phyloP scores from a whole-genome alignment of 2,113 vertebrate species.

The Sprattus sprattus region DNA sequence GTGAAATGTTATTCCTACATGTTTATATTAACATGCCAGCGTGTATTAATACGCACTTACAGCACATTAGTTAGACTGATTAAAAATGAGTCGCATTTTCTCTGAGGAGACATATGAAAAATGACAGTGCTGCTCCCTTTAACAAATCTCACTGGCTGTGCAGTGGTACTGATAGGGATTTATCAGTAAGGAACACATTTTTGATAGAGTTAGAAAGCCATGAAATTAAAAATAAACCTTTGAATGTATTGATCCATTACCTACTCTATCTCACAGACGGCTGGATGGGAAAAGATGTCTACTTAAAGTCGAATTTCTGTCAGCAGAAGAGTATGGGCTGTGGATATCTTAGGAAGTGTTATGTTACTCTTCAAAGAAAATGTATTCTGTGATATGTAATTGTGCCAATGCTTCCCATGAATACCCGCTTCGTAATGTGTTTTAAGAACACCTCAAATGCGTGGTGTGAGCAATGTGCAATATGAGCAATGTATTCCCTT shows the following conservation, averaged over 20 bases:
- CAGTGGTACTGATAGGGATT: conserved; percentile 52
- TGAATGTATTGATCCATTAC: conserved; percentile 60
- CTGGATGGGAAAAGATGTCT: conserved; percentile 34
- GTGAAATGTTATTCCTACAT: conserved; percentile 15
- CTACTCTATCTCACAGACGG: conserved; percentile 32
- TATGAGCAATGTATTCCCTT: not conserved
- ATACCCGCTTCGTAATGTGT: not conserved
- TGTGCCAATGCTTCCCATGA: not conserved
- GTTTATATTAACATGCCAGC: conserved; percentile 12
- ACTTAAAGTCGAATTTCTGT: not conserved
- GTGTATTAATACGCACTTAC: conserved; percentile 9
- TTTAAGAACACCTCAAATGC: not conserved
- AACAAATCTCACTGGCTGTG: conserved; percentile 54
- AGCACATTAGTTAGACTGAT: conserved; percentile 6
- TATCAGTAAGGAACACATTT: conserved; percentile 63
- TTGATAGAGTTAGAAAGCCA: conserved; percentile 65
- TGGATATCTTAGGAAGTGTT: not conserved
- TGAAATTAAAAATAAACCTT: conserved; percentile 69
- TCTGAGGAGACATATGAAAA: conserved; percentile 41
- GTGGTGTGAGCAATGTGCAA: not conserved
- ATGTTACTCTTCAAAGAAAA: not conserved
- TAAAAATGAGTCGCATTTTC: conserved; percentile 17
- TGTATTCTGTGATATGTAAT: not conserved
- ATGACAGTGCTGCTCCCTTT: conserved; percentile 50
- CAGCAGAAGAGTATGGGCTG: not conserved